phyloP scores from a whole-genome alignment of 2,888 invertebrate genomes.

The Seira musarum region DNA sequence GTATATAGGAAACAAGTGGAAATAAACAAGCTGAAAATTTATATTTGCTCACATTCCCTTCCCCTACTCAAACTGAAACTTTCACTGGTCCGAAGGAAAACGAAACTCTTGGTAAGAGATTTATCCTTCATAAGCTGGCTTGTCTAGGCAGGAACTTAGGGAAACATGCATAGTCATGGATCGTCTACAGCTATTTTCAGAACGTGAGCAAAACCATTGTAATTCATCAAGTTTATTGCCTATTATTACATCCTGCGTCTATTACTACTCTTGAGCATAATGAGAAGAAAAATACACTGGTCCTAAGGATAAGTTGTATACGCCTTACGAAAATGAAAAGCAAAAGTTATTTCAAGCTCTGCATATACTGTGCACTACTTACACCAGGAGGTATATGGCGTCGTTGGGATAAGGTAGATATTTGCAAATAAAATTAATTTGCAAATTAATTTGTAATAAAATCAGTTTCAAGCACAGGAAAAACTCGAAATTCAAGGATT shows the following conservation, averaged over 20 bases:
- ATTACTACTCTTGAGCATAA: constrained; percentile 37
- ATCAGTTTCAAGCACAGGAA: no score
- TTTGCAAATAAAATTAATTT: no score
- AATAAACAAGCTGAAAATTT: constrained; percentile 11
- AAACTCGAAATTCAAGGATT: no score
- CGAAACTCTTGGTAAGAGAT: not conserved
- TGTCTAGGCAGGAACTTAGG: not conserved
- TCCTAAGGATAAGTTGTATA: not conserved
- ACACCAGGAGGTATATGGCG: no score
- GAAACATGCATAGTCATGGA: constrained; percentile 18
- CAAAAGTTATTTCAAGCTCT: no score
- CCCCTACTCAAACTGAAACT: not conserved
- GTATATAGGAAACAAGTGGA: not conserved
- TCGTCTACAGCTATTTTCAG: constrained; percentile 9
- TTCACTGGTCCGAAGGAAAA: not conserved
- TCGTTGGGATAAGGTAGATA: no score
- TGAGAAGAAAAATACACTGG: constrained; percentile 3
- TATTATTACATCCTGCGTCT: constrained; percentile 58
- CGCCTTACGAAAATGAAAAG: no score
- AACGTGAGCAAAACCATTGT: constrained; percentile 41
- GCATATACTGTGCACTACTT: not conserved
- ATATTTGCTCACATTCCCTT: not conserved
- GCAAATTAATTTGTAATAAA: no score
- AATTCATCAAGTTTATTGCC: constrained; percentile 59
- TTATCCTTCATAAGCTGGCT: no score